phyloP scores from a whole-genome alignment of 2,113 vertebrate genomes.

The Romanogobio albipinnatus region DNA sequence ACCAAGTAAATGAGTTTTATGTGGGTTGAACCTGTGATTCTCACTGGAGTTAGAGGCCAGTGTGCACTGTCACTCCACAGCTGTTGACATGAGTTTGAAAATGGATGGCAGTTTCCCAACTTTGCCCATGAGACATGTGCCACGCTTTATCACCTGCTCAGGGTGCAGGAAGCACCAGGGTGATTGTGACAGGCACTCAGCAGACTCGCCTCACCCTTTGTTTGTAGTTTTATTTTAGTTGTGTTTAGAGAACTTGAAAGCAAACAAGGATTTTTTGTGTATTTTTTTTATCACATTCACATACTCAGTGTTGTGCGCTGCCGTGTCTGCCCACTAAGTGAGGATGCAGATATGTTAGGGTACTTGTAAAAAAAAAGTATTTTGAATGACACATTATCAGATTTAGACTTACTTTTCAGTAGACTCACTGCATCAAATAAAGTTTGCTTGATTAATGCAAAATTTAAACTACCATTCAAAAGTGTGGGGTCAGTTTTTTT shows the following conservation, averaged over 20 bases:
- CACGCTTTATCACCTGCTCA: background rate
- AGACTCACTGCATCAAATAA: too few species aligned
- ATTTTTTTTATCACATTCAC: too few species aligned
- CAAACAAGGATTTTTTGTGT: too few species aligned
- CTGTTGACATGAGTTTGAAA: background rate
- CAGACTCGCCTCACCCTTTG: background rate
- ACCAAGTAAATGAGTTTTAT: background rate
- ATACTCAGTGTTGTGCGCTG: too few species aligned
- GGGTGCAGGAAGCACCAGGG: too few species aligned
- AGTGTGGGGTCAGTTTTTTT: background rate
- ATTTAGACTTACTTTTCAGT: too few species aligned
- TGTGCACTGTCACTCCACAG: background rate
- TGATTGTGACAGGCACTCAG: background rate
- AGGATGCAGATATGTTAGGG: too few species aligned
- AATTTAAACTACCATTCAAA: background rate
- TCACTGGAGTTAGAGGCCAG: background rate
- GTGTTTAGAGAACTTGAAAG: too few species aligned
- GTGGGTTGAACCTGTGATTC: background rate
- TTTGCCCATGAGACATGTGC: background rate
- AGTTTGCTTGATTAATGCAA: background rate
- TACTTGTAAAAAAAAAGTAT: too few species aligned
- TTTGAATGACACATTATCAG: too few species aligned
- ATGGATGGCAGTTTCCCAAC: background rate
- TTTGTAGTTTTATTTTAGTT: background rate
- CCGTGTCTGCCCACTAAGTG: too few species aligned